These are phyloP conservation scores for Drosophila busckii DNA, from an alignment of 1,140 invertebrate genomes.

Conservation along the genomic window DNA sequence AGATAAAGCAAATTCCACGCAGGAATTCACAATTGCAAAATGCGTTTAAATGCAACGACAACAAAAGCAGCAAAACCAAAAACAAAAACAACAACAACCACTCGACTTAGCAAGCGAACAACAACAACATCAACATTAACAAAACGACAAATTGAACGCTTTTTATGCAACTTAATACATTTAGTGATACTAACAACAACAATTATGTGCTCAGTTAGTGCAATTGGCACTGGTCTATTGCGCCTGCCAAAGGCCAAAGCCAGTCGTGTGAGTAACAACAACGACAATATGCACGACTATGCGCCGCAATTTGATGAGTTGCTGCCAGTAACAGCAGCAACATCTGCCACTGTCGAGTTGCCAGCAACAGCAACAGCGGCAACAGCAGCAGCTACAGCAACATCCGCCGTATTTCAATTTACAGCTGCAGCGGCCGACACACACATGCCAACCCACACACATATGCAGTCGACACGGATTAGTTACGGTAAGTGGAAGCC, in stretches of 20 bases:
- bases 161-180: conserved; percentile 49
- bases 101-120: conserved; percentile 4
- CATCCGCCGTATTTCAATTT: conserved; percentile 18
- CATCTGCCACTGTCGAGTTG: background rate
- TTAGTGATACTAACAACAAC: conserved; percentile 54
- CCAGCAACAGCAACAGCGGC: background rate
- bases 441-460: conserved; percentile 3
- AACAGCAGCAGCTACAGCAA: background rate
- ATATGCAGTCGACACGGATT: conserved; percentile 12
- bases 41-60: conserved; percentile 70
- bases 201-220: conserved; percentile 36
- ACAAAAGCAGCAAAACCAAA: conserved; percentile 37
- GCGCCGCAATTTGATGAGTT: conserved; percentile 12
- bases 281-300: conserved; percentile 13
- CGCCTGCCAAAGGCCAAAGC: conserved; percentile 26
- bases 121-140: conserved; percentile 4
- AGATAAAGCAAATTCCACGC: conserved; percentile 56
- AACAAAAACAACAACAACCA: conserved; percentile 22
- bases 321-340: conserved; percentile 7
- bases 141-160: conserved; percentile 38
- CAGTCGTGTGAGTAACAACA: conserved; percentile 18
- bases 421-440: conserved; percentile 16
- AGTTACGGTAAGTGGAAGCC: conserved; percentile 29
- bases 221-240: conserved; percentile 18
- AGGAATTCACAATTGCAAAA: conserved; percentile 59